Conservation (phyloP, 1,140 invertebrate genomes). For the Zaprionus vittiger region DNA sequence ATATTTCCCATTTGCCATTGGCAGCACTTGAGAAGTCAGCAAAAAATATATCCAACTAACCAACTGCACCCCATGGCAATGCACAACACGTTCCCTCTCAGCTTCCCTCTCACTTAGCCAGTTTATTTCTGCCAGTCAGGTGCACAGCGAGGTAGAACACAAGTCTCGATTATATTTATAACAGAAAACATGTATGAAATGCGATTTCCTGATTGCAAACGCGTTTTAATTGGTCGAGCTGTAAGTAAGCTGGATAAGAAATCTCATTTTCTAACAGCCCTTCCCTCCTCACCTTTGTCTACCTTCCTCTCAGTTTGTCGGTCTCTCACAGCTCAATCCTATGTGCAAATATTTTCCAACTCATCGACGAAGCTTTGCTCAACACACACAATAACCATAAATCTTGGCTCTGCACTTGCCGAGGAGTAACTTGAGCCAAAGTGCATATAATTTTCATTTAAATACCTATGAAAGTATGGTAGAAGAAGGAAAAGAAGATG, state of each 20-base stretch:
- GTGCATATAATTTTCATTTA: conserved; percentile 65
- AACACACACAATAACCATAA: conserved; percentile 59
- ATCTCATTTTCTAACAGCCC: conserved; percentile 23
- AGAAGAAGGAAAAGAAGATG: conserved; percentile 31
- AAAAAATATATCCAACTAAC: conserved; percentile 47
- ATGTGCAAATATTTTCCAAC: conserved; percentile 38
- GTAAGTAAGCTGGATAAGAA: conserved; percentile 29
- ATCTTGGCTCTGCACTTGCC: conserved; percentile 45
- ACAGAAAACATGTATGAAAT: conserved; percentile 40
- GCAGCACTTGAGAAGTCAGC: conserved; percentile 57
- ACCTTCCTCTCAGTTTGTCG: not conserved
- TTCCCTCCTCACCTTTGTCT: too few relatives aligned
- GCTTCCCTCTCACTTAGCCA: conserved; percentile 27
- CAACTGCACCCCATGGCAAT: conserved; percentile 57
- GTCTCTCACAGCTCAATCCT: conserved; percentile 15
- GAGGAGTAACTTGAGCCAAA: conserved; percentile 35
- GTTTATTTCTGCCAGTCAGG: conserved; percentile 69
- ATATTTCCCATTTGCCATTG: conserved; percentile 63
- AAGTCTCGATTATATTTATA: conserved; percentile 19
- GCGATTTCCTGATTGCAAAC: conserved; percentile 55
- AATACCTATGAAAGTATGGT: conserved; percentile 40
- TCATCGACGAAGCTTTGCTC: conserved; percentile 43
- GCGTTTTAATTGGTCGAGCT: conserved; percentile 63
- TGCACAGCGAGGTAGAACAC: conserved; percentile 18
- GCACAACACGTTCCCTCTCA: conserved; percentile 11